Evolutionary conservation across 2,797 vertebrate genomes (phyloP), one percentile per base, ranked within the genome.

Genomic region (Tarsius wallacei): DNA sequence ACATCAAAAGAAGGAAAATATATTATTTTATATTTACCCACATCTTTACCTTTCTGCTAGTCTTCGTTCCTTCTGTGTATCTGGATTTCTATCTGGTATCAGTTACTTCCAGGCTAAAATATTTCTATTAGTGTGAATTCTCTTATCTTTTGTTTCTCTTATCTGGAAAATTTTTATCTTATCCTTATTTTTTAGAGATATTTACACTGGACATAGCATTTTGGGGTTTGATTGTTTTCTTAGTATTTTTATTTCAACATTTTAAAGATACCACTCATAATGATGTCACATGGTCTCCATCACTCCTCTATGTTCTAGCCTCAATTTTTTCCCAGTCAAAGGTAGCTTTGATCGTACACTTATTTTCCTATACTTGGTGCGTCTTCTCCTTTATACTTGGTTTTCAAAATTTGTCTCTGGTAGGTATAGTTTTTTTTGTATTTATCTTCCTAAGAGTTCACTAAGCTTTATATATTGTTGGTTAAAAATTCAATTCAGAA

Each of bases 401-500:
- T 68, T 68, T 88, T 76, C 12, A 68, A 42, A 77, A 24, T 61
- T 63, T 83, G 31, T 16, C n/a, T n/a, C 21, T 14, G 24, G 7
- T 17, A 33, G 15, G 15, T 87, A 51, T 53, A 4, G 11, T 87
- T 51, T 83, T 36, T 1, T 76, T 21, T n/a, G 13, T 15, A 51
- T n/a, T 87, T 92, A n/a, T 53, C 9, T 5, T 68, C 16, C 49
- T 82, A 11, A 64, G 68, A 76, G 5, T 68, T 82, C 8, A 68
- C 19, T 24, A 42, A 31, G 22, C 19, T 61, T 42, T 42, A 42
- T 42, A 85, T 73, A 82, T 2, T 78, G 26, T 91, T 96, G 59
- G 64, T 76, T 91, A 80, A 83, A 85, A 93, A 66, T 87, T 42
- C 77, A 96, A 31, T 78, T 94, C 93, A 63, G 57, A 49, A 91